Conservation (phyloP, 2,113 vertebrate genomes). For the Corythornis vintsioides region DNA sequence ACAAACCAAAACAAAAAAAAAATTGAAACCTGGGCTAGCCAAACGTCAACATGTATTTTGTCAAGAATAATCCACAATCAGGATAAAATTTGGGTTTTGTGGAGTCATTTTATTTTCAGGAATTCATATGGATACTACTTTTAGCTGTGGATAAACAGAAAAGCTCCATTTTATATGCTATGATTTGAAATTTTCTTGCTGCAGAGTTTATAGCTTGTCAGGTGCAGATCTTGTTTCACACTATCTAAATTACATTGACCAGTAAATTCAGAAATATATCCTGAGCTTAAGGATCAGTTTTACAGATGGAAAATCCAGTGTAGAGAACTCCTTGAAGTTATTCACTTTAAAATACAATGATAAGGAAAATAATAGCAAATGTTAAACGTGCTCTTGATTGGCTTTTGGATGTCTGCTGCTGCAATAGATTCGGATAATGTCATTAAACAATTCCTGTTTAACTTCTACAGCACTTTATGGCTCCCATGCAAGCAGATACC, state of each 20-base stretch:
- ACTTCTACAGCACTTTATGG: not conserved
- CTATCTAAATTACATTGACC: not conserved
- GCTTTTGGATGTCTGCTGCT: not conserved
- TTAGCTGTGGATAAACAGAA: not conserved
- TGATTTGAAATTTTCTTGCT: not conserved
- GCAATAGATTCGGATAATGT: not conserved
- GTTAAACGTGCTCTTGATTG: not conserved
- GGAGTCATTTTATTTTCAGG: not conserved
- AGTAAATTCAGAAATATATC: not conserved
- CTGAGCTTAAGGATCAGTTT: not conserved
- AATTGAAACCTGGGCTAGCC: not conserved
- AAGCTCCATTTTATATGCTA: not conserved
- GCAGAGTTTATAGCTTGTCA: not conserved
- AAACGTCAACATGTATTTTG: not conserved
- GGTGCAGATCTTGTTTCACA: not conserved
- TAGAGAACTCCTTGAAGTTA: not conserved
- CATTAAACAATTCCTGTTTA: not conserved
- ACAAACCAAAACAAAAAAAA: too few relatives aligned
- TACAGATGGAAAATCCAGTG: not conserved
- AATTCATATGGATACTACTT: not conserved
- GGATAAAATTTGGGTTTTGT: not conserved
- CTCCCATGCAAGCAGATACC: not conserved
- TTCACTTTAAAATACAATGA: not conserved
- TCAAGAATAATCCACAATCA: not conserved
- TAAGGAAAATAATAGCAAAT: not conserved